These are phyloP conservation scores for Rhagonycha lutea DNA, from an alignment of 2,888 invertebrate species.

Conservation along the genomic window DNA sequence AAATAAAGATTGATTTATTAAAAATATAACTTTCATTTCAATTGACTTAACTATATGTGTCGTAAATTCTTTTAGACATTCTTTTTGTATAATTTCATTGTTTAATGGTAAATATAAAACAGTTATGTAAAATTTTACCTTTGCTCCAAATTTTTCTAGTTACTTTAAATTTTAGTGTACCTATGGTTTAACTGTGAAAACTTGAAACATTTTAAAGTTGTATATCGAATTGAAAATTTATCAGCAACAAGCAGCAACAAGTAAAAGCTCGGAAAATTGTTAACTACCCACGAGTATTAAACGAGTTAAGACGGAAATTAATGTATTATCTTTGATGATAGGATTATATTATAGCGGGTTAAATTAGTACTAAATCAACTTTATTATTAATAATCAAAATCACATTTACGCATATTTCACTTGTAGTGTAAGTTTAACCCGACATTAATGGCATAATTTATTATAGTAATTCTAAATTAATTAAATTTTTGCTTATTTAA, in stretches of 20 bases:
- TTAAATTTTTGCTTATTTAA: not conserved
- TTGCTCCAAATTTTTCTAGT: not conserved
- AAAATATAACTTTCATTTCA: no score
- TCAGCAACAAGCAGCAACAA: not conserved
- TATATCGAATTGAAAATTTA: not conserved
- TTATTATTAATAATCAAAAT: not conserved
- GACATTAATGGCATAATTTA: not conserved
- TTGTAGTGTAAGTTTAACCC: not conserved
- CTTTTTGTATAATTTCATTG: not conserved
- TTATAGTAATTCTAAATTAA: no score
- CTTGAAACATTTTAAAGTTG: not conserved
- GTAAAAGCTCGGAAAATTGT: not conserved
- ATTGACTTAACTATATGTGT: no score
- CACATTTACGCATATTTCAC: not conserved
- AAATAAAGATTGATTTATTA: no score
- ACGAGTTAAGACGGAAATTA: not conserved
- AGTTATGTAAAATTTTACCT: not conserved
- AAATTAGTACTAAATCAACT: not conserved
- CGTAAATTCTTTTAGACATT: not conserved
- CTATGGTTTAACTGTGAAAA: not conserved
- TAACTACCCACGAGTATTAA: not conserved
- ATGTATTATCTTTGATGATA: not conserved
- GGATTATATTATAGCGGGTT: not conserved
- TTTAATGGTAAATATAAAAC: not conserved
- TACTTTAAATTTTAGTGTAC: not conserved